A percentile compares a stretch with the other conserved stretches of the same genome.
Evolutionary conservation across 2,113 vertebrate species (phyloP).

Genomic region (Sylvicapra grimmia): DNA sequence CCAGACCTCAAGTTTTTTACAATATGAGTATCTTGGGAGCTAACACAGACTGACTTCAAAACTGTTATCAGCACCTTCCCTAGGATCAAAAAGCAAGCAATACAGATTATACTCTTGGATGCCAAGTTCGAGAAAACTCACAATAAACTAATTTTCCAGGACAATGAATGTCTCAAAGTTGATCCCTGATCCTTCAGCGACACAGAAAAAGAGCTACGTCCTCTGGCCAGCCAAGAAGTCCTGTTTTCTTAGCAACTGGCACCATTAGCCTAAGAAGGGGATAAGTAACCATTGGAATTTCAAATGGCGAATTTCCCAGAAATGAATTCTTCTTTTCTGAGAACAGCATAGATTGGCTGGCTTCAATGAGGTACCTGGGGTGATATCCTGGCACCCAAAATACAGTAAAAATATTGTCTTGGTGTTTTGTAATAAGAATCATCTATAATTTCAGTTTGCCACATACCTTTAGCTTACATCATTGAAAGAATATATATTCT

Average conservation of each 20-base stretch:
- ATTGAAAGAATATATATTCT: neutral
- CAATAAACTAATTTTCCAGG: conserved; percentile 39
- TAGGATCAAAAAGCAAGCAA: neutral
- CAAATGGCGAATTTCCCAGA: conserved; percentile 67
- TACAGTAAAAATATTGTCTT: conserved; percentile 37
- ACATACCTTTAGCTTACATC: neutral
- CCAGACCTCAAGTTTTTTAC: neutral
- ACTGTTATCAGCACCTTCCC: neutral
- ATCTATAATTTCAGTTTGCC: conserved; percentile 44
- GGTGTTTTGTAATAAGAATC: conserved; percentile 41
- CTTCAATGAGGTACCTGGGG: conserved; percentile 43
- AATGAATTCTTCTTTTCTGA: conserved; percentile 61
- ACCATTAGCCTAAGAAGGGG: conserved; percentile 30
- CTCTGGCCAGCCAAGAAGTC: neutral
- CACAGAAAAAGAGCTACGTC: neutral
- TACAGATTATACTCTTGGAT: fast-evolving
- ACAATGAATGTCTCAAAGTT: neutral
- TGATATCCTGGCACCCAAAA: conserved; percentile 33
- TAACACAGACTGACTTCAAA: neutral
- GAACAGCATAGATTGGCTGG: conserved; percentile 47
- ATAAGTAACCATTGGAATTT: conserved; percentile 61
- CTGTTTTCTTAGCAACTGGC: conserved; percentile 34
- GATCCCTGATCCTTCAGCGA: neutral
- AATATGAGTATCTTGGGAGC: neutral
- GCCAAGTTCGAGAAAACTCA: conserved; percentile 26